A percentile compares a stretch with the other conserved stretches of the same genome.
Evolutionary conservation across 2,888 invertebrate species (phyloP).

Genomic region (Rhogogaster chlorosoma): DNA sequence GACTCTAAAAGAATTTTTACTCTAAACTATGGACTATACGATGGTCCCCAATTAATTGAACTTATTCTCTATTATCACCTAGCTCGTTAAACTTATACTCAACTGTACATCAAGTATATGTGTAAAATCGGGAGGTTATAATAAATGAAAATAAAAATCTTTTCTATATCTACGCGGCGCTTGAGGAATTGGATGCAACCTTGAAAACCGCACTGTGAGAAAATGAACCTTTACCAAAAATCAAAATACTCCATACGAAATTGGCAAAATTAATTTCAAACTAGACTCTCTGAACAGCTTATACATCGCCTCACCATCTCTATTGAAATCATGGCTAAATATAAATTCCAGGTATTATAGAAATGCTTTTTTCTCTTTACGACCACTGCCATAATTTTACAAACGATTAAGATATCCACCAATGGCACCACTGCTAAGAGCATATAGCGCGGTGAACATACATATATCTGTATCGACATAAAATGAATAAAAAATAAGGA

Average conservation of each 20-base stretch:
- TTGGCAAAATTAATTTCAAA: constrained; percentile 18
- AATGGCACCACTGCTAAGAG: constrained; percentile 2
- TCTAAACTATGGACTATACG: not conserved
- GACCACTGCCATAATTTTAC: not conserved
- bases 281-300: not conserved
- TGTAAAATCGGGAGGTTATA: not conserved
- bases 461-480: not conserved
- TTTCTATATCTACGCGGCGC: not conserved
- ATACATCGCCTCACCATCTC: not conserved
- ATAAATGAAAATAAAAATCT: not conserved
- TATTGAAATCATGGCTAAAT: constrained; percentile 9
- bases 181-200: not conserved
- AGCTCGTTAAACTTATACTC: not conserved
- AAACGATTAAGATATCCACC: not conserved
- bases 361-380: not conserved
- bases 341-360: constrained; percentile 24
- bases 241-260: not conserved
- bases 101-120: not conserved
- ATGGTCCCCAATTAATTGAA: not conserved
- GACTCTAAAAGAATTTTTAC: constrained; percentile 28
- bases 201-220: not conserved
- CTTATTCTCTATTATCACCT: constrained; percentile 12
- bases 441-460: not conserved
- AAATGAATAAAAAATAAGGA: not conserved
- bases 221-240: not conserved